These are phyloP conservation scores for Antitype chi DNA, from an alignment of 2,888 invertebrate species.

Conservation along the genomic window DNA sequence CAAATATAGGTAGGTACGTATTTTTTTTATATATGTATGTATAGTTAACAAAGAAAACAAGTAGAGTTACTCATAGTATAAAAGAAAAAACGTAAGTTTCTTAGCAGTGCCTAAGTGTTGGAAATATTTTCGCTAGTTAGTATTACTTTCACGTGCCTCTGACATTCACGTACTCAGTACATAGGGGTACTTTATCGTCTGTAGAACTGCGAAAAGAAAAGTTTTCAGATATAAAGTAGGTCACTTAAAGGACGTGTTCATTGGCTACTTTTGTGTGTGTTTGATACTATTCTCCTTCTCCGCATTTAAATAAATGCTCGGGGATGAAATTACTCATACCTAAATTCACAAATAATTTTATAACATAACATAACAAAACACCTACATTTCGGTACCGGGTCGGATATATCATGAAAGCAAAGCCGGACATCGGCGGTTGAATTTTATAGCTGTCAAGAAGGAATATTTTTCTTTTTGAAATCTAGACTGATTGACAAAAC, in stretches of 20 bases:
- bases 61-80: not conserved
- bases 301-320: not conserved
- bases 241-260: slow-evolving; percentile 10
- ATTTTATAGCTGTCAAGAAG: not conserved
- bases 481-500: not conserved
- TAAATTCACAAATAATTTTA: not conserved
- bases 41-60: not conserved
- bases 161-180: slow-evolving; percentile 44
- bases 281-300: not conserved
- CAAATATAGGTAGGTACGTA: not conserved
- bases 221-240: slow-evolving; percentile 17
- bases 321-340: not conserved
- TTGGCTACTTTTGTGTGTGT: not conserved
- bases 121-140: slow-evolving; percentile 45
- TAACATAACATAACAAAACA: too few species aligned
- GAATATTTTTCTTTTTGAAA: not conserved
- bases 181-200: slow-evolving; percentile 21
- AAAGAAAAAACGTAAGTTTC: slow-evolving; percentile 6
- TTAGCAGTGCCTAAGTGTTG: slow-evolving; percentile 16
- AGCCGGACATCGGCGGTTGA: not conserved
- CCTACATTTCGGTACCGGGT: too few species aligned
- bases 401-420: not conserved
- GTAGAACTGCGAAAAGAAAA: slow-evolving; percentile 32
- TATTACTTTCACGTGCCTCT: slow-evolving; percentile 38
- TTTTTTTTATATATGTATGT: not conserved